phyloP scores from a whole-genome alignment of 1,140 invertebrate genomes.

The Scaptomyza hsui region DNA sequence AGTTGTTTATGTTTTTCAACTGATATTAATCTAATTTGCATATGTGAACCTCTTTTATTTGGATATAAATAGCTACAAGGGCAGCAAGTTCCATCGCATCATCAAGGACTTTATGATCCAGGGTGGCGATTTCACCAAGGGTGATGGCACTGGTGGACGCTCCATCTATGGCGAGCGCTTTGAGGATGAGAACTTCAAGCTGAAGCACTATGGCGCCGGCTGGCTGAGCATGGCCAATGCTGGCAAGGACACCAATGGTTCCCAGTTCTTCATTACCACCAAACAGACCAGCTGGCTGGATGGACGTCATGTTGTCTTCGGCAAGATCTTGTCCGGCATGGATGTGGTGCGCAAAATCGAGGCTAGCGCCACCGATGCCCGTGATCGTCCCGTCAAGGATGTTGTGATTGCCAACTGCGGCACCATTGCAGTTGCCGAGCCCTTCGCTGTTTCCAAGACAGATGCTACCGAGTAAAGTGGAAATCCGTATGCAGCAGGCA shows the following conservation, averaged over 20 bases:
- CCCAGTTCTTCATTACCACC: conserved; percentile 98
- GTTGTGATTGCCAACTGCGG: conserved; percentile 91
- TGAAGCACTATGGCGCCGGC: conserved; percentile 98
- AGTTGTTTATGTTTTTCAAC: conserved; percentile 29
- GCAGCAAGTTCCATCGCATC: conserved; percentile 95
- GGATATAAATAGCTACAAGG: conserved; percentile 87
- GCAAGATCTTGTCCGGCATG: conserved; percentile 88
- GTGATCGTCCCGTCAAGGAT: conserved; percentile 92
- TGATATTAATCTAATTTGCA: conserved; percentile 10
- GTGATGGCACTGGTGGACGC: conserved; percentile 95
- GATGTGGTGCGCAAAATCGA: conserved; percentile 95
- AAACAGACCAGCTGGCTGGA: conserved; percentile 97
- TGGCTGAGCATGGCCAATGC: conserved; percentile 99
- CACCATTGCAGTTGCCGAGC: conserved; percentile 88
- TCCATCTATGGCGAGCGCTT: conserved; percentile 98
- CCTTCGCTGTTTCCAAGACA: conserved; percentile 91
- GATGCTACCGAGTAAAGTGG: conserved; percentile 89
- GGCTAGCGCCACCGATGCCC: conserved; percentile 88
- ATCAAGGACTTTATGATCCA: conserved; percentile 98
- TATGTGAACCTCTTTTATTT: conserved; percentile 1
- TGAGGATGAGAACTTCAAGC: conserved; percentile 98
- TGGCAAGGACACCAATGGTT: conserved; percentile 98
- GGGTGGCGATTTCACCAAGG: conserved; percentile 96
- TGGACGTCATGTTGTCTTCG: conserved; percentile 98
- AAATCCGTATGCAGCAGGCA: neutral